Base-by-base conservation (phyloP, 2,113 vertebrate genomes). In the Bufo bufo region DNA sequence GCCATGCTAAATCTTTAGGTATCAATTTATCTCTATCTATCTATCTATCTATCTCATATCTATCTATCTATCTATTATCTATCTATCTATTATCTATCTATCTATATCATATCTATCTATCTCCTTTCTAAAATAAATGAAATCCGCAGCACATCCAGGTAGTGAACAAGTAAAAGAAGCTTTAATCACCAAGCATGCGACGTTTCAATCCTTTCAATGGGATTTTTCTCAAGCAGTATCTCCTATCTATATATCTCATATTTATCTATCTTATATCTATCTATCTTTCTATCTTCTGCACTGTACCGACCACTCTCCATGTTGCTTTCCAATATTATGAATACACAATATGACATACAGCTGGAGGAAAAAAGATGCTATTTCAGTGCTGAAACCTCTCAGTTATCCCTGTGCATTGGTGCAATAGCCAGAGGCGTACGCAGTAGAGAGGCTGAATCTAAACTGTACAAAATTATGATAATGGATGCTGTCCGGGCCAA, bases 381-480 rank as follows among this genome's bases (percentile, higher is more conserved):
- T 85, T 85, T 85, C 69, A 13, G 71, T 75, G 3, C 23, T 59
- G 71, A 59, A 69, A 77, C 69, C 69, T 75, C 69, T 45, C 17
- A 20, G 69, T 85, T 85, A 75, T 85, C 84, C 66, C 84, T 19
- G 69, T 54, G 52, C 58, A 17, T 75, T 50, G 12, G 84, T 61
- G 33, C 17, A 49, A 19, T 75, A 85, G 84, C 84, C 84, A 65
- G 58, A 23, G 84, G 72, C 84, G 49, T 19, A 3, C 6, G 84
- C 23, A 16, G 72, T 17, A 63, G 72, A 49, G 56, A 61, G 33
- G 20, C 52, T 20, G 52, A 85, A 56, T 54, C n/a, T 74, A 74
- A 85, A 85, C 52, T 77, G 56, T 63, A 77, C 71, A 77, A 63
- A 45, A 85, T 85, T 85, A 85, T 85, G 72, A 77, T 85, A 85